Evolutionary conservation across 2,888 invertebrate genomes (phyloP).

Genomic region (Chorisops tibialis): DNA sequence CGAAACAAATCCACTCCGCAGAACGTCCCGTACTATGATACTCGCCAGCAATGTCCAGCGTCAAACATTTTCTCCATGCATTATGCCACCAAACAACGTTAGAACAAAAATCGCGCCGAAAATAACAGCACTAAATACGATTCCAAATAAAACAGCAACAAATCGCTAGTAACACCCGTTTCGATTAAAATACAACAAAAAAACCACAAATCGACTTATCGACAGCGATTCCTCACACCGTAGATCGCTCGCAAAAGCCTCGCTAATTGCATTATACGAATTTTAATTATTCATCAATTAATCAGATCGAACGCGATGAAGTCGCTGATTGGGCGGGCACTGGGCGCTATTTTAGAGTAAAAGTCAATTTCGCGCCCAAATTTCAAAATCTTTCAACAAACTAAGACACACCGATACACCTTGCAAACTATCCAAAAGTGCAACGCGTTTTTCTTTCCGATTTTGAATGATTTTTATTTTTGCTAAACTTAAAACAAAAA

Average conservation of each 20-base stretch:
- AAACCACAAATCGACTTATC: slow-evolving; percentile 17
- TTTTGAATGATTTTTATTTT: background rate
- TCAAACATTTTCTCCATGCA: no score
- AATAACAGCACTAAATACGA: background rate
- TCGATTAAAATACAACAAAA: no score
- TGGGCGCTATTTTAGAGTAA: no score
- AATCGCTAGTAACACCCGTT: background rate
- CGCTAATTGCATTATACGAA: slow-evolving; percentile 31
- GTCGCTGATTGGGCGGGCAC: no score
- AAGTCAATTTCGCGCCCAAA: no score
- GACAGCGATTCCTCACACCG: slow-evolving; percentile 32
- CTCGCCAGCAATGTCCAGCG: no score
- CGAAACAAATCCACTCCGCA: no score
- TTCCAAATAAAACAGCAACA: background rate
- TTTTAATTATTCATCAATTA: slow-evolving; percentile 7
- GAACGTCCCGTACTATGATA: no score
- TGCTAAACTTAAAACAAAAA: background rate
- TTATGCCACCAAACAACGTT: no score
- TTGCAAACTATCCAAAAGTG: background rate
- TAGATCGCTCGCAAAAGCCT: slow-evolving; percentile 23
- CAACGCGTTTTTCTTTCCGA: background rate
- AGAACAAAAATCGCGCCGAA: background rate
- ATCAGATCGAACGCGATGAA: background rate
- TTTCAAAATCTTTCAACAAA: no score
- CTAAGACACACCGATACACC: no score